Percentiles rank a stretch among this genome's conserved stretches.
Evolutionary conservation across 2,113 vertebrate genomes (phyloP).

Genomic region (Diglossa brunneiventris): DNA sequence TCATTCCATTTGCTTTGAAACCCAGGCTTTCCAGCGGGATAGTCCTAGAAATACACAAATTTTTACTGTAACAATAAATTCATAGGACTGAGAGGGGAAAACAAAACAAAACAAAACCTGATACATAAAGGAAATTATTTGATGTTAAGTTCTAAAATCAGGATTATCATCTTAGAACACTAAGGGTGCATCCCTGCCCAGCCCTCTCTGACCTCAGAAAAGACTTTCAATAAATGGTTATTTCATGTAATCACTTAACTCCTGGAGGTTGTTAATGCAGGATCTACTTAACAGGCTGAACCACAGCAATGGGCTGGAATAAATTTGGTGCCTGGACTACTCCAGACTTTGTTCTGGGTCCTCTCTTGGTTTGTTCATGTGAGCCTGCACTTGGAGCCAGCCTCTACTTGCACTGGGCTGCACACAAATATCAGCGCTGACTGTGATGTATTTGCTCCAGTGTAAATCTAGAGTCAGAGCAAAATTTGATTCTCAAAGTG

Average conservation of each 20-base stretch:
- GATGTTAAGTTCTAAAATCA: background rate
- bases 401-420: background rate
- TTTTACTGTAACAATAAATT: background rate
- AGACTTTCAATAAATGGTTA: background rate
- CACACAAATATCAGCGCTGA: background rate
- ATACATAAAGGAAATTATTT: background rate
- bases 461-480: slow-evolving; percentile 9
- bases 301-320: background rate
- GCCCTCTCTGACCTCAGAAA: background rate
- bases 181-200: background rate
- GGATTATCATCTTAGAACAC: background rate
- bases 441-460: slow-evolving; percentile 4
- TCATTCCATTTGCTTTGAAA: background rate
- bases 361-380: background rate
- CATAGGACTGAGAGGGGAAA: background rate
- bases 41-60: background rate
- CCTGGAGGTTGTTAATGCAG: background rate
- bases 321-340: background rate
- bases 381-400: background rate
- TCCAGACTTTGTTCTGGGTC: background rate
- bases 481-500: slow-evolving; percentile 35
- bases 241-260: background rate
- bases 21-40: background rate
- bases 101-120: rapidly evolving
- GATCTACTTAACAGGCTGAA: background rate